phyloP scores from a whole-genome alignment of 2,113 vertebrate genomes.

The Pycnonotus jocosus region DNA sequence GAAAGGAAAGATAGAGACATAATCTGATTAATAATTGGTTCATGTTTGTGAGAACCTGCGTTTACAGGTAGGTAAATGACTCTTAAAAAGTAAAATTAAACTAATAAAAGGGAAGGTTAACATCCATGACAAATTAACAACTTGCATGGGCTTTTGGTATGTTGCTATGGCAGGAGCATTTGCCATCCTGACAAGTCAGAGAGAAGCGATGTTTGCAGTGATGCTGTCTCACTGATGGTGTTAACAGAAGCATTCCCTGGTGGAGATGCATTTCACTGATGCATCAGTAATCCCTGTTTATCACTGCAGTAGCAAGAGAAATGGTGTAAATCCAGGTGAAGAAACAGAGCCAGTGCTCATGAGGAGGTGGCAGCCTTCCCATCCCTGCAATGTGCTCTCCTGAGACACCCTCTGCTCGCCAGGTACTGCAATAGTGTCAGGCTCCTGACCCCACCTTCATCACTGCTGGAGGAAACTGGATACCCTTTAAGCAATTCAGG shows the following conservation, averaged over 20 bases:
- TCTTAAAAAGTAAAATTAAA: background rate
- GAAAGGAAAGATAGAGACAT: background rate
- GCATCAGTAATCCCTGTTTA: background rate
- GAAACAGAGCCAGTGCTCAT: fast-evolving
- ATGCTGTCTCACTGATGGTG: background rate
- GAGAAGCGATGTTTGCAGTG: background rate
- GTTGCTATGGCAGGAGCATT: background rate
- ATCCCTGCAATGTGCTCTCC: fast-evolving
- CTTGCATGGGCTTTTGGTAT: background rate
- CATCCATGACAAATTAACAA: background rate
- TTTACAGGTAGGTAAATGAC: background rate
- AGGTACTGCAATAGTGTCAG: fast-evolving
- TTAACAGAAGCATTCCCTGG: background rate
- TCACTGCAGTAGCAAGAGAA: background rate
- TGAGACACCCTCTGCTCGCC: background rate
- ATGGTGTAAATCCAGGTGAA: background rate
- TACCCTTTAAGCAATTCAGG: background rate
- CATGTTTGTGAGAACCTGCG: fast-evolving
- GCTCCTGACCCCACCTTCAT: background rate
- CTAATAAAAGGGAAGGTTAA: background rate
- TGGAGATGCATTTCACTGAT: background rate
- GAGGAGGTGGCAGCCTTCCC: background rate
- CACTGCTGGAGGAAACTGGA: background rate
- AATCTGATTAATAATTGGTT: background rate
- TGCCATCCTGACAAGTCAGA: background rate